Evolutionary conservation across 2,888 invertebrate species (phyloP), one percentile per base, ranked within the genome.

Genomic region (Himalopsyche anomala): DNA sequence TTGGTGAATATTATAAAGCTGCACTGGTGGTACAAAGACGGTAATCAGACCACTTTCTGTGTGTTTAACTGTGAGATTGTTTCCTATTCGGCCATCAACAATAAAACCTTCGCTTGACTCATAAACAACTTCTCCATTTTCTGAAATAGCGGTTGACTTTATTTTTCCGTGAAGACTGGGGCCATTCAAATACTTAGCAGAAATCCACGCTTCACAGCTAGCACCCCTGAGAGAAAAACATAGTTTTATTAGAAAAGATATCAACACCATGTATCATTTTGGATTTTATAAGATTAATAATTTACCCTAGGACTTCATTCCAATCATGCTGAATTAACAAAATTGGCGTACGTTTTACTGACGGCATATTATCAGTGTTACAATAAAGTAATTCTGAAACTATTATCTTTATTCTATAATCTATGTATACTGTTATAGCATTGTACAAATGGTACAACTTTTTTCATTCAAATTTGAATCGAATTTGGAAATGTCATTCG

Each of bases 321-420:
- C 94, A 94, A 90, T 94, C 94, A 87, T 92, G 92, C 89, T 94
- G 94, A 85, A 94, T 92, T 69, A 91, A 92, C 80, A 94, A 90
- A 56, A 92, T 91, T 51, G 94, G 94, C 87, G 40, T 40, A 5
- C 62, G 62, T 62, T 62, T 62, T 62, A 62, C 62, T 19, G 62
- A 62, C 6, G 62, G 62, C 62, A 62, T 62, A 9, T 2, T 62
- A 28, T 15, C 5, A 40, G 6, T 40, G 4, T 4, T 51, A 15
- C 51, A 51, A 51, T 51, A 51, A 15, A 51, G 9, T 45, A 45
- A 9, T 9, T 45, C 6, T 45, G 9, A 8, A 45, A 45, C 40
- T 40, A n/a, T n/a, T n/a, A n/a, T n/a, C n/a, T n/a, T n/a, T n/a
- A n/a, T n/a, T n/a, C n/a, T n/a, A 40, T 40, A 6, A 40, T 40